phyloP scores from a whole-genome alignment of 2,797 vertebrate species.

The Rhinophrynus dorsalis region DNA sequence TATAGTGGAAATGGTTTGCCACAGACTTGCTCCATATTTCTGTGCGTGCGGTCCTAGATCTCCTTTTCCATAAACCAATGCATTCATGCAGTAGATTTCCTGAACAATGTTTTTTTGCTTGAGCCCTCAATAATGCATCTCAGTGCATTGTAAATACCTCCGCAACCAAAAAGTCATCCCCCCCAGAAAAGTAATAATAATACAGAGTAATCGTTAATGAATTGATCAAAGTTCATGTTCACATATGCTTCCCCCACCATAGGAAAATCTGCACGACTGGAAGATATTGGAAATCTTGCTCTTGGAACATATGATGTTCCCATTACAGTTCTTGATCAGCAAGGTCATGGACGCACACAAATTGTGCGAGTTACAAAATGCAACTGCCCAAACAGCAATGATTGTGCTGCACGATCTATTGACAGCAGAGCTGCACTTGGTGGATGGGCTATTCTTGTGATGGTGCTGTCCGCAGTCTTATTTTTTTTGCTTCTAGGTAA shows the following conservation, averaged over 20 bases:
- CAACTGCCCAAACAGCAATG: slow-evolving; percentile 63
- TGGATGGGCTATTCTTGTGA: slow-evolving; percentile 74
- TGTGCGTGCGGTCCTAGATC: too few relatives aligned
- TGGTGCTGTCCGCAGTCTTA: slow-evolving; percentile 80
- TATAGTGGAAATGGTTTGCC: too few relatives aligned
- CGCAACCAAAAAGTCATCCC: too few relatives aligned
- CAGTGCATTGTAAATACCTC: too few relatives aligned
- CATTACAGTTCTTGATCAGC: slow-evolving; percentile 72
- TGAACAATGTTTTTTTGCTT: too few relatives aligned
- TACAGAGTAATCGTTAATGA: background rate
- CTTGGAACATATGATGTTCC: slow-evolving; percentile 65
- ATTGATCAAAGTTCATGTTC: background rate
- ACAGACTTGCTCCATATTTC: too few relatives aligned
- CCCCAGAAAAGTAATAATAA: background rate
- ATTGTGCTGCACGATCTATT: background rate
- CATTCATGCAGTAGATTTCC: too few relatives aligned
- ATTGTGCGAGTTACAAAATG: slow-evolving; percentile 70
- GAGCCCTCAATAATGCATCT: too few relatives aligned
- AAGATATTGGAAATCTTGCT: slow-evolving; percentile 57
- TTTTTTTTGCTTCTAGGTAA: slow-evolving; percentile 80
- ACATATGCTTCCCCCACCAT: background rate
- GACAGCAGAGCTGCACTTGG: slow-evolving; percentile 66
- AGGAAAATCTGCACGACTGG: slow-evolving; percentile 72
- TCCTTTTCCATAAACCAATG: too few relatives aligned
- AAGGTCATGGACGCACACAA: slow-evolving; percentile 57